phyloP scores from a whole-genome alignment of 2,888 invertebrate species.

The Eupelmus urozonus region DNA sequence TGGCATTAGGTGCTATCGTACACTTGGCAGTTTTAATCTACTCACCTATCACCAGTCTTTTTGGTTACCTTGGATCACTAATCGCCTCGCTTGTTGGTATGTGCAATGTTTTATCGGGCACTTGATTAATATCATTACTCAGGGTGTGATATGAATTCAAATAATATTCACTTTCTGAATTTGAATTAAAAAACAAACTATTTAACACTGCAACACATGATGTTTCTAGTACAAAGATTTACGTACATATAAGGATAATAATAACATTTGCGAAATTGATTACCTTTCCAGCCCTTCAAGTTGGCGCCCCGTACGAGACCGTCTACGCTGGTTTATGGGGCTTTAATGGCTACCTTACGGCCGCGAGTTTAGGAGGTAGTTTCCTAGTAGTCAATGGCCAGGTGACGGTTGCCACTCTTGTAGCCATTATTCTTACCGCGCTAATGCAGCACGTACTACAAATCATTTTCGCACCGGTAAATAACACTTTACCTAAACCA shows the following conservation, averaged over 20 bases:
- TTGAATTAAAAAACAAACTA: no score
- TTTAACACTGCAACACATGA: no score
- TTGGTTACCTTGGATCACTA: slow-evolving; percentile 74
- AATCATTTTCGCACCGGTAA: slow-evolving; percentile 69
- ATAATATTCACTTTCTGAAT: no score
- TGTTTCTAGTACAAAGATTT: no score
- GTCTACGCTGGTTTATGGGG: slow-evolving; percentile 77
- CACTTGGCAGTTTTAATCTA: slow-evolving; percentile 75
- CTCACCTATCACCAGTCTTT: slow-evolving; percentile 75
- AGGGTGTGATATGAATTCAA: no score
- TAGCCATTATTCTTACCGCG: slow-evolving; percentile 73
- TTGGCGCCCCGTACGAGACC: slow-evolving; percentile 65
- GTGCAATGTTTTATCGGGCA: neutral
- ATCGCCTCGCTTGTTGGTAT: slow-evolving; percentile 75
- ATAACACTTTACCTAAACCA: slow-evolving; percentile 11
- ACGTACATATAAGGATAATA: no score
- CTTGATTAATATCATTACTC: slow-evolving; percentile 13
- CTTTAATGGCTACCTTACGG: slow-evolving; percentile 76
- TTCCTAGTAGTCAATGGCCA: slow-evolving; percentile 74
- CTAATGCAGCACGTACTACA: slow-evolving; percentile 72
- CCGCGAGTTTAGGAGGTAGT: slow-evolving; percentile 75
- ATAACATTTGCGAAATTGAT: neutral
- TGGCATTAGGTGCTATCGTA: slow-evolving; percentile 72
- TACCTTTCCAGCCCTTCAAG: slow-evolving; percentile 66
- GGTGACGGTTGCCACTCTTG: slow-evolving; percentile 69